phyloP scores from a whole-genome alignment of 2,113 vertebrate species.

The Crotalus helleri region DNA sequence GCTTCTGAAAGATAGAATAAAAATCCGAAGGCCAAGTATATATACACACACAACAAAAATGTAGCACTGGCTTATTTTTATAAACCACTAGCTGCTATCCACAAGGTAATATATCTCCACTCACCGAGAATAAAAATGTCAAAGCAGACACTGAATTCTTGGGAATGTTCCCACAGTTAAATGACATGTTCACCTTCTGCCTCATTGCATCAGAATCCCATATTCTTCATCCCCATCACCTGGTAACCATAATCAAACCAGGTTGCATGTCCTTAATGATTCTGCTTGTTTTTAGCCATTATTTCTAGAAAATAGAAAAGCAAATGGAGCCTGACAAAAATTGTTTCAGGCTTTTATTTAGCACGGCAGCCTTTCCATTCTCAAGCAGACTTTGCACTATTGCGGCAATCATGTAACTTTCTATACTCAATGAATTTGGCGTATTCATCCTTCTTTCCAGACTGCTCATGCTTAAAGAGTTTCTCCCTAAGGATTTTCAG shows the following conservation, averaged over 20 bases:
- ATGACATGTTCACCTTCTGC: not conserved
- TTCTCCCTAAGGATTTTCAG: not conserved
- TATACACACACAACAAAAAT: not conserved
- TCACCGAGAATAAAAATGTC: not conserved
- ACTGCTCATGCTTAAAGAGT: not conserved
- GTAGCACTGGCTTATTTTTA: not conserved
- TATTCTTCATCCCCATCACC: not conserved
- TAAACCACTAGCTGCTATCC: slow-evolving; percentile 23
- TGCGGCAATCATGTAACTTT: not conserved
- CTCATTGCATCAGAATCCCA: not conserved
- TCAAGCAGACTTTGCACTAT: not conserved
- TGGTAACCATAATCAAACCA: not conserved
- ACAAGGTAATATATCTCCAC: not conserved
- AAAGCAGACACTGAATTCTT: not conserved
- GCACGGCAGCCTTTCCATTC: not conserved
- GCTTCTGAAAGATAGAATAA: not conserved
- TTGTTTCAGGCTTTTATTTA: not conserved
- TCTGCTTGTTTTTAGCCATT: not conserved
- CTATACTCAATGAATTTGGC: not conserved
- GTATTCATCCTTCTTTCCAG: not conserved
- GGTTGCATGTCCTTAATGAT: not conserved
- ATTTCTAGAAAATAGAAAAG: not conserved
- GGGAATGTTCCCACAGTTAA: slow-evolving; percentile 10
- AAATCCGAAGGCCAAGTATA: not conserved
- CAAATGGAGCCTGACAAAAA: not conserved